These are phyloP conservation scores for Oscheius sp. DNA, from an alignment of 2,888 invertebrate species.

Conservation along the genomic window DNA sequence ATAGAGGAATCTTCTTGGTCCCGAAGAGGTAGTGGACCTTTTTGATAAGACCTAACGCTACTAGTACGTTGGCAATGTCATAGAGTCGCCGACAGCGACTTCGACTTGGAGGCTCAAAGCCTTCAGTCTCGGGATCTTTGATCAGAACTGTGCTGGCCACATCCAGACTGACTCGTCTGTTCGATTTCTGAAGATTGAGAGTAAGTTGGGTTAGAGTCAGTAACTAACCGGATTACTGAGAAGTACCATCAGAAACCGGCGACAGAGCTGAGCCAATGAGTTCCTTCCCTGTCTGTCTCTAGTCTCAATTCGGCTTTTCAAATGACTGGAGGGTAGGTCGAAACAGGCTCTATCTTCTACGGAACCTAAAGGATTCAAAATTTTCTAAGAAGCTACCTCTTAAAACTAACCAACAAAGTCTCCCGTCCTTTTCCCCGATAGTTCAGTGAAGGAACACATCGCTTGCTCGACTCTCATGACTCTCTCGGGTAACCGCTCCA, in stretches of 20 bases:
- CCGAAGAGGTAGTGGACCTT: constrained; percentile 78
- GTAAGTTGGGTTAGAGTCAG: not conserved
- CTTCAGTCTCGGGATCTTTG: constrained; percentile 71
- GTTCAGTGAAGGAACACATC: constrained; percentile 71
- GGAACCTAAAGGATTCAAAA: not conserved
- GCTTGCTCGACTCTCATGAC: constrained; percentile 69
- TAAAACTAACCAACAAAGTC: constrained; percentile 22
- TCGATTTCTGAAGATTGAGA: constrained; percentile 55
- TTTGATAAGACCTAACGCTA: constrained; percentile 82
- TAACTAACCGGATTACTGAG: constrained; percentile 65
- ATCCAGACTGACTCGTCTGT: constrained; percentile 69
- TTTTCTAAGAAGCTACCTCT: not conserved
- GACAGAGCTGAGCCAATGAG: constrained; percentile 70
- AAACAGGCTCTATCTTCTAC: not conserved
- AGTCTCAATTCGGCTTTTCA: constrained; percentile 45
- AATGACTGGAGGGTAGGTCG: too few species aligned
- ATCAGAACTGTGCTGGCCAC: constrained; percentile 72
- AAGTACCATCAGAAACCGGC: constrained; percentile 72
- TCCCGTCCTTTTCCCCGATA: constrained; percentile 33
- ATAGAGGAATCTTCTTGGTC: constrained; percentile 73
- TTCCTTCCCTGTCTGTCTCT: constrained; percentile 59
- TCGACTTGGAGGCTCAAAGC: constrained; percentile 71
- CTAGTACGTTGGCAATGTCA: constrained; percentile 84
- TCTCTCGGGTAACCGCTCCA: constrained; percentile 66
- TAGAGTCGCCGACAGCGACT: constrained; percentile 79